Percentiles rank a stretch among this genome's conserved stretches.
phyloP scores from a whole-genome alignment of 2,113 vertebrate species.

The Delphinus delphis region DNA sequence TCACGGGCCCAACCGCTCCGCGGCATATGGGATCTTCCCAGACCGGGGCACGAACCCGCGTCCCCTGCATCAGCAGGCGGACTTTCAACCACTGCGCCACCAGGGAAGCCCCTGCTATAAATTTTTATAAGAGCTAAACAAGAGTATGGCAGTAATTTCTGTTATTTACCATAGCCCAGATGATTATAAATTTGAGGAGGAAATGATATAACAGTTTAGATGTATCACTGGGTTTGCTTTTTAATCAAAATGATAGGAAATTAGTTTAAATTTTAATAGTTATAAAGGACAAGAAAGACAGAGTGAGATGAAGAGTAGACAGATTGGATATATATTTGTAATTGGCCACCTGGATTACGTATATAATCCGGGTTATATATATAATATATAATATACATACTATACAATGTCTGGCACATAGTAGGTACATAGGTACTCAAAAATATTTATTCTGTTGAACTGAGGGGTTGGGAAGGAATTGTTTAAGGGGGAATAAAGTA shows the following conservation, averaged over 20 bases:
- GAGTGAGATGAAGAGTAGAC: background rate
- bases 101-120: background rate
- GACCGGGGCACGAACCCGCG: too few species aligned
- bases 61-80: too few species aligned
- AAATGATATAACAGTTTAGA: conserved; percentile 6
- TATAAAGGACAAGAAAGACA: background rate
- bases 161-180: conserved; percentile 9
- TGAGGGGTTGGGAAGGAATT: conserved; percentile 19
- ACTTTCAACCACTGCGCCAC: too few species aligned
- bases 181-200: conserved; percentile 26
- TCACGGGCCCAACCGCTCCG: too few species aligned
- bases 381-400: background rate
- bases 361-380: background rate
- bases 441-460: conserved; percentile 37
- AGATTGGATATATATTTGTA: background rate
- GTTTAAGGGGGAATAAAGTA: background rate
- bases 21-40: too few species aligned
- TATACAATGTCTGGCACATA: background rate
- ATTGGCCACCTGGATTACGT: background rate
- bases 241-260: conserved; percentile 5
- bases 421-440: background rate
- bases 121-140: conserved; percentile 9
- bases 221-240: conserved; percentile 11
- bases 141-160: background rate
- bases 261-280: conserved; percentile 30